These are phyloP conservation scores for Euleptes europaea DNA, from an alignment of 2,113 vertebrate genomes.

Conservation along the genomic window DNA sequence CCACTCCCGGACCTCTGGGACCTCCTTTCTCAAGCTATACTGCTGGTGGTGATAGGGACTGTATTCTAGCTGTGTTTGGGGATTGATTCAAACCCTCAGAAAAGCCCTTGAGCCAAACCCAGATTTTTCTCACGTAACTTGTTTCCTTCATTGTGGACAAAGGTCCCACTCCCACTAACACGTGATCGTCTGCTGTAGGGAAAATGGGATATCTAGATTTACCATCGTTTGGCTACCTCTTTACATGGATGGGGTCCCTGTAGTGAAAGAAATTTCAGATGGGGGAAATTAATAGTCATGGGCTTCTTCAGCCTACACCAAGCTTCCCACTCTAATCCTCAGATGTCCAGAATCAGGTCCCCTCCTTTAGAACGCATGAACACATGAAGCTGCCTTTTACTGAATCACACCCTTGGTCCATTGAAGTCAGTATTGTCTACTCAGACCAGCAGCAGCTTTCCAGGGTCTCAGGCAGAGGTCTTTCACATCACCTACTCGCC, in stretches of 20 bases:
- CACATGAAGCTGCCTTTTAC: no score
- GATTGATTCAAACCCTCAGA: rapidly evolving
- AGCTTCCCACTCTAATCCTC: not conserved
- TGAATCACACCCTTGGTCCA: no score
- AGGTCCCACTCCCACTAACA: not conserved
- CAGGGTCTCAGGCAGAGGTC: no score
- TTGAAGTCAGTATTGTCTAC: no score
- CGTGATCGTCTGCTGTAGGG: not conserved
- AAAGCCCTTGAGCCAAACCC: not conserved
- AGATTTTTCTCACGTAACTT: not conserved
- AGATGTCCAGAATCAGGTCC: not conserved
- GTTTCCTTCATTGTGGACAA: not conserved
- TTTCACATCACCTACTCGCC: no score
- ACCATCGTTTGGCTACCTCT: not conserved
- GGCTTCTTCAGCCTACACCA: not conserved
- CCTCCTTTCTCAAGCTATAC: slow-evolving; percentile 3
- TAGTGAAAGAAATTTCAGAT: not conserved
- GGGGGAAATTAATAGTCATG: no score
- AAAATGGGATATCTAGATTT: no score
- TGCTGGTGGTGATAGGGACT: slow-evolving; percentile 18
- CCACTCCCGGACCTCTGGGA: not conserved
- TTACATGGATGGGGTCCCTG: not conserved
- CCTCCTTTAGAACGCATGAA: no score
- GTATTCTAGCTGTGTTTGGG: not conserved
- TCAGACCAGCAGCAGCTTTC: no score